These are phyloP conservation scores for Seriola rivoliana DNA, from an alignment of 2,113 vertebrate genomes.

Conservation along the genomic window DNA sequence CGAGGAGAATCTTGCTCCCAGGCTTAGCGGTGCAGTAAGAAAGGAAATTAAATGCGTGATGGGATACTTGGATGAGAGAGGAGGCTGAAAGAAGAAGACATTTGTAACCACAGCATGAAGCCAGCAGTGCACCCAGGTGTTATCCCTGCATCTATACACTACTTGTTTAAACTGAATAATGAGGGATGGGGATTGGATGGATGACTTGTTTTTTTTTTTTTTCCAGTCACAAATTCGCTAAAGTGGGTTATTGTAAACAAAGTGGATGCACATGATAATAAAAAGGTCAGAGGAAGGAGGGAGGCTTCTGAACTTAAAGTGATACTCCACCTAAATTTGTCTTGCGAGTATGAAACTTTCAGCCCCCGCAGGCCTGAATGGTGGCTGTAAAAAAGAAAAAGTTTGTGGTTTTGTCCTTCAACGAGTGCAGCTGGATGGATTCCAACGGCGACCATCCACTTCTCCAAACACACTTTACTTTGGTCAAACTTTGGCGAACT, in stretches of 20 bases:
- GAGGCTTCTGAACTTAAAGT: background rate
- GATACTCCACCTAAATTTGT: background rate
- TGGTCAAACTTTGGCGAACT: background rate
- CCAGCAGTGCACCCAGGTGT: slow-evolving; percentile 23
- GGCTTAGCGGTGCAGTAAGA: slow-evolving; percentile 29
- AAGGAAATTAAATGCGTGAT: slow-evolving; percentile 53
- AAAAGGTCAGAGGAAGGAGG: background rate
- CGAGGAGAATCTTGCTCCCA: slow-evolving; percentile 3
- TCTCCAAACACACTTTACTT: background rate
- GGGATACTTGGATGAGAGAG: slow-evolving; percentile 29
- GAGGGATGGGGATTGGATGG: slow-evolving; percentile 23
- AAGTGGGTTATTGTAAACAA: slow-evolving; percentile 26
- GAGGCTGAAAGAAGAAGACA: slow-evolving; percentile 17
- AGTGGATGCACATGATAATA: background rate
- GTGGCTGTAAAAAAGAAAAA: background rate
- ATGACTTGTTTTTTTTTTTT: slow-evolving; percentile 29
- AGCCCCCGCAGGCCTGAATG: background rate
- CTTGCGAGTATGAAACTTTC: background rate
- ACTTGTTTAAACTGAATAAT: slow-evolving; percentile 60
- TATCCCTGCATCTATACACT: slow-evolving; percentile 46
- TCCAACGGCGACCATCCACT: background rate
- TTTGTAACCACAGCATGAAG: slow-evolving; percentile 48
- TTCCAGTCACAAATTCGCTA: slow-evolving; percentile 28
- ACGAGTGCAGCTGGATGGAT: background rate
- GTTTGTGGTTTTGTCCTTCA: background rate